These are phyloP conservation scores for Alauda arvensis DNA, from an alignment of 2,797 vertebrate genomes.

Conservation along the genomic window DNA sequence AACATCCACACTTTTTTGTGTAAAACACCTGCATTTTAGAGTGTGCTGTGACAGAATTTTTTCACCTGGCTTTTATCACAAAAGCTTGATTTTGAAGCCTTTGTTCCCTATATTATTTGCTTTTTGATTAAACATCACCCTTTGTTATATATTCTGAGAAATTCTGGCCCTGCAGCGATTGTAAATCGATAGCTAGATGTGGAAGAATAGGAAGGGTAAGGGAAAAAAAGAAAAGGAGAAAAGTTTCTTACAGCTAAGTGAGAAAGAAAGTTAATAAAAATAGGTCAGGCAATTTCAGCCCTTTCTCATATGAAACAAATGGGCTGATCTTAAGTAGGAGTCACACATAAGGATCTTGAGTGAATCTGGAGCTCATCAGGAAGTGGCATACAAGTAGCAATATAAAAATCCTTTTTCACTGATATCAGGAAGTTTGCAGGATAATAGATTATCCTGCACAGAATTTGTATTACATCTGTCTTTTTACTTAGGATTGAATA, in stretches of 20 bases:
- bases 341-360: neutral
- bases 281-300: slow-evolving; percentile 14
- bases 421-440: neutral
- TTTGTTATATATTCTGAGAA: slow-evolving; percentile 28
- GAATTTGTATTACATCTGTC: neutral
- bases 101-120: slow-evolving; percentile 17
- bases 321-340: slow-evolving; percentile 3
- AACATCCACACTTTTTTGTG: neutral
- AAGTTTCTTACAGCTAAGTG: neutral
- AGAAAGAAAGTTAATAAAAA: slow-evolving; percentile 36
- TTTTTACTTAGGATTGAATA: neutral
- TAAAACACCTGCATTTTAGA: neutral
- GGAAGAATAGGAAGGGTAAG: neutral
- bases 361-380: slow-evolving; percentile 2
- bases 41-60: neutral
- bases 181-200: slow-evolving; percentile 5
- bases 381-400: neutral
- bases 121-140: slow-evolving; percentile 42
- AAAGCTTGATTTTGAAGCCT: slow-evolving; percentile 39
- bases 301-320: slow-evolving; percentile 27
- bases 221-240: neutral
- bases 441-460: neutral
- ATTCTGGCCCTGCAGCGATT: neutral
- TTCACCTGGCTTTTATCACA: neutral
- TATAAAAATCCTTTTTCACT: neutral